Evolutionary conservation across 2,888 invertebrate species (phyloP), one percentile per base, ranked within the genome.

Genomic region (Hyppa rectilinea): DNA sequence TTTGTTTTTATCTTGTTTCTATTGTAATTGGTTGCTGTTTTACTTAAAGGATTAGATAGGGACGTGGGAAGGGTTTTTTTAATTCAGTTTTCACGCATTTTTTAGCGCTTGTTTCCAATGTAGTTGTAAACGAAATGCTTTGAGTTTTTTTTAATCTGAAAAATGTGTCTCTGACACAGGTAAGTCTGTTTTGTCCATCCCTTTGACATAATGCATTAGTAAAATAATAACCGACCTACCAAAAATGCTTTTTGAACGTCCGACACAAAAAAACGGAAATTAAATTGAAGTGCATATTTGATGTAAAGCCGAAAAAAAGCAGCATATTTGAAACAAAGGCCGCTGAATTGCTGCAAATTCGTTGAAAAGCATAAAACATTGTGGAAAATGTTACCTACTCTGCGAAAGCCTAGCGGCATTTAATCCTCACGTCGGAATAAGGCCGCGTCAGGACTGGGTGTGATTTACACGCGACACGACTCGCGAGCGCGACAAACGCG

Each of bases 381-480:
- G 81, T 59, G 34, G 31, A 82, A 79, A 79, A 82, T 78, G 67
- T 79, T 78, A 53, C 71, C 65, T 81, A 79, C 56, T 82, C 71
- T 67, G 12, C 77, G 72, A 50, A 43, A 50, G 67, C 56, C 60
- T 64, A 50, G 38, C 47, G 50, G 63, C 75, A 73, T 85, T 85
- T 83, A 85, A 85, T 83, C 80, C 71, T 26, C 49, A 38, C 63
- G 71, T 81, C 81, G 75, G 70, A 78, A 75, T 85, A 81, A 73
- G 74, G 76, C 81, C 70, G 56, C 71, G 81, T 83, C 81, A 73
- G 74, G 62, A 75, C 71, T 50, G 71, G 60, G 65, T 77, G 83
- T 85, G 85, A 84, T 85, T 78, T 84, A 84, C 78, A 66, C 53
- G 55, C 70, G 78, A 61, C 74, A 45, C 66, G 56, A 75, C 17